Evolutionary conservation across 2,113 vertebrate genomes (phyloP).

Genomic region (Macroglossus sobrinus): DNA sequence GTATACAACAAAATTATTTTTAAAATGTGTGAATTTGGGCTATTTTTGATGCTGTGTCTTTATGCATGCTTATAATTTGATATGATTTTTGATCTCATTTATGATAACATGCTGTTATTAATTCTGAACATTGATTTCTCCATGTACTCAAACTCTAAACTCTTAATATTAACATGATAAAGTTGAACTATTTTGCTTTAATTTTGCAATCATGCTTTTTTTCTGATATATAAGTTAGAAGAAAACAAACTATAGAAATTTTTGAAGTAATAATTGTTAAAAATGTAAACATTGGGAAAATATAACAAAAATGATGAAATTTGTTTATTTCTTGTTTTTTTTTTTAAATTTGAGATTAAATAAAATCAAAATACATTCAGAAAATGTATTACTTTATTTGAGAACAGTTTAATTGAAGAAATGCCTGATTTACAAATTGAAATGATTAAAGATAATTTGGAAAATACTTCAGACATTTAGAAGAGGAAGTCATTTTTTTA

Average conservation of each 20-base stretch:
- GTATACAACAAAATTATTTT: background rate
- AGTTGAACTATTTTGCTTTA: background rate
- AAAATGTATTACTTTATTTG: background rate
- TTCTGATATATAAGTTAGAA: background rate
- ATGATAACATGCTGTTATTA: background rate
- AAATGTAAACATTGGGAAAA: background rate
- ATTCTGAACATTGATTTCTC: background rate
- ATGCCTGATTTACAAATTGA: background rate
- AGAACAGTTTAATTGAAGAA: background rate
- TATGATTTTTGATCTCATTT: background rate
- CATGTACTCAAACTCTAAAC: background rate
- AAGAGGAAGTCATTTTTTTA: background rate
- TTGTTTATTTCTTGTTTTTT: background rate
- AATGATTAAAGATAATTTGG: background rate
- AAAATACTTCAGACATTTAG: background rate
- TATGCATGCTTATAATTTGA: background rate
- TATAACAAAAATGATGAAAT: background rate
- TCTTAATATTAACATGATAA: background rate
- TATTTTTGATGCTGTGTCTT: background rate
- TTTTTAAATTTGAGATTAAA: background rate
- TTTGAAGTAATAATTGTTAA: background rate
- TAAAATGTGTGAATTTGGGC: background rate
- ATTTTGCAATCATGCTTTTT: background rate
- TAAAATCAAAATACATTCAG: background rate
- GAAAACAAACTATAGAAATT: background rate